A percentile compares a stretch with the other conserved stretches of the same genome.
phyloP scores from a whole-genome alignment of 1,140 invertebrate genomes.

The Gryon sp. region DNA sequence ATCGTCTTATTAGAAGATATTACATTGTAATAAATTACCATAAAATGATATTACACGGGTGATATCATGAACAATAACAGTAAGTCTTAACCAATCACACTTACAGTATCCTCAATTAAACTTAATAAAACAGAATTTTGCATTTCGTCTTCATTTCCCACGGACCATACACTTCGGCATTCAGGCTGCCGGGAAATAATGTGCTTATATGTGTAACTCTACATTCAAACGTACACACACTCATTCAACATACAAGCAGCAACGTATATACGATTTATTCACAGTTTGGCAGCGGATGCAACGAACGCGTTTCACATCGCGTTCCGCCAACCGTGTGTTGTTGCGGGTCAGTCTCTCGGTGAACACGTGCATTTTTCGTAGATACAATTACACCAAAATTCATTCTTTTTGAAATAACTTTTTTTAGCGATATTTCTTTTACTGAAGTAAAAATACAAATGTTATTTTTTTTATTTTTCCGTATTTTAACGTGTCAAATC shows the following conservation, averaged over 20 bases:
- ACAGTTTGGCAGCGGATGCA: slow-evolving; percentile 66
- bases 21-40: no score
- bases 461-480: no score
- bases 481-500: no score
- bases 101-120: slow-evolving; percentile 56
- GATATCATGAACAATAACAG: slow-evolving; percentile 28
- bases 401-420: neutral
- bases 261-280: slow-evolving; percentile 58
- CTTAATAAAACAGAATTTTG: slow-evolving; percentile 55
- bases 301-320: slow-evolving; percentile 58
- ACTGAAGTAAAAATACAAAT: no score
- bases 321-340: slow-evolving; percentile 54
- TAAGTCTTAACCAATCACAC: slow-evolving; percentile 23
- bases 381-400: neutral
- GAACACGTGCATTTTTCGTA: slow-evolving; percentile 35
- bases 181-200: slow-evolving; percentile 1
- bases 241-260: slow-evolving; percentile 38
- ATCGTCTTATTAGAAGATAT: no score
- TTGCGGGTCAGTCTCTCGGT: slow-evolving; percentile 40
- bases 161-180: slow-evolving; percentile 56
- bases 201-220: slow-evolving; percentile 16
- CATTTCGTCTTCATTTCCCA: slow-evolving; percentile 62
- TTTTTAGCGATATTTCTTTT: no score
- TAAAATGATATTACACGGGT: slow-evolving; percentile 4
- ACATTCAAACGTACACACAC: slow-evolving; percentile 29